phyloP scores from a whole-genome alignment of 2,797 vertebrate species.

The Acanthurus leucopareius region DNA sequence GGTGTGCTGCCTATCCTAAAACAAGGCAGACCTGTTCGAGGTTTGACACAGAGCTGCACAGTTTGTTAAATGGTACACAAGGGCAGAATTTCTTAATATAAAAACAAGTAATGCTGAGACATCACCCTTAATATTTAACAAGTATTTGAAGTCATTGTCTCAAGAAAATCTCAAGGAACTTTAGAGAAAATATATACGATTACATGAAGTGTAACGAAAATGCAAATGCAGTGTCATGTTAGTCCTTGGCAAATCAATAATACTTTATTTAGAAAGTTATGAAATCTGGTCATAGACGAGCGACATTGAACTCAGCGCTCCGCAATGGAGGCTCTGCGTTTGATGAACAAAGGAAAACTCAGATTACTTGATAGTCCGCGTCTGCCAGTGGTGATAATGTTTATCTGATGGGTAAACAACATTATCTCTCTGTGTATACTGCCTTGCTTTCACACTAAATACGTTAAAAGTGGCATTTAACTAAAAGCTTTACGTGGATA shows the following conservation, averaged over 20 bases:
- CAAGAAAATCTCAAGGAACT: neutral
- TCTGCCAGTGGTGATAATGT: neutral
- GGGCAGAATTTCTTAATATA: no score
- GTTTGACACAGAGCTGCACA: slow-evolving; percentile 2
- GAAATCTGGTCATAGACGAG: neutral
- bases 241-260: no score
- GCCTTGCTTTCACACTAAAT: neutral
- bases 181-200: no score
- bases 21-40: slow-evolving; percentile 84
- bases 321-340: no score
- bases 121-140: neutral
- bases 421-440: neutral
- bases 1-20: slow-evolving; percentile 66
- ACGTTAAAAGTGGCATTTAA: neutral
- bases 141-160: neutral
- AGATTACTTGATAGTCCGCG: neutral
- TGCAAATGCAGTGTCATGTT: no score
- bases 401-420: neutral
- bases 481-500: neutral
- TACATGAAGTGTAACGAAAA: no score
- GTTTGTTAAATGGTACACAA: neutral
- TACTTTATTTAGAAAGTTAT: neutral
- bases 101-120: neutral
- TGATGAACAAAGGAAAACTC: neutral
- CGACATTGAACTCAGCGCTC: no score